Conservation (phyloP, 2,888 invertebrate species). For the Platycheirus rosarum region DNA sequence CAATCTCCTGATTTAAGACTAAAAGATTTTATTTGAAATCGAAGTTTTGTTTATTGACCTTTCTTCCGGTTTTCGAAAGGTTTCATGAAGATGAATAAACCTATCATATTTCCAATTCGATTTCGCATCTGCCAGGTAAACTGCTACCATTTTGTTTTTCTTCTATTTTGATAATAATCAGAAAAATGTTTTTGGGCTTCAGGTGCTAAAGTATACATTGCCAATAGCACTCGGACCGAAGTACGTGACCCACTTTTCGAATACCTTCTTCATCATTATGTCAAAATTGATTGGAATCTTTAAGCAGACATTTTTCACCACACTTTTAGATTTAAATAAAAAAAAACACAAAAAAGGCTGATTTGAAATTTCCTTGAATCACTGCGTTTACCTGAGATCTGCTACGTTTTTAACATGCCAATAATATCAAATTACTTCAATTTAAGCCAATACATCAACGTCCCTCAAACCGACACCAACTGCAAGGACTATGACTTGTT, state of each 20-base stretch:
- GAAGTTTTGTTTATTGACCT: no score
- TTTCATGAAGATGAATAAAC: no score
- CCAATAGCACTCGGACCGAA: neutral
- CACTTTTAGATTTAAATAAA: neutral
- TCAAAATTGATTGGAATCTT: conserved; percentile 26
- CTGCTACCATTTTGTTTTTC: no score
- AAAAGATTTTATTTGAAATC: no score
- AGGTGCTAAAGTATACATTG: conserved; percentile 24
- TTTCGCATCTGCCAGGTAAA: no score
- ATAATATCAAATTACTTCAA: conserved; percentile 34
- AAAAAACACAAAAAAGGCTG: neutral
- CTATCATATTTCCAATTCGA: no score
- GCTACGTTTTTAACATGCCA: conserved; percentile 23
- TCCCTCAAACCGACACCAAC: neutral
- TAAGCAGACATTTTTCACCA: conserved; percentile 10
- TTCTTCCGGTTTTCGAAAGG: no score
- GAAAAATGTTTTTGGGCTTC: neutral
- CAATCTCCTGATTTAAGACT: no score
- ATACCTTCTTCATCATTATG: conserved; percentile 14
- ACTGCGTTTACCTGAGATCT: conserved; percentile 15
- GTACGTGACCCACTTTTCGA: conserved; percentile 14
- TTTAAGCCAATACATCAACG: conserved; percentile 25
- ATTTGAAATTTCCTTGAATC: conserved; percentile 22
- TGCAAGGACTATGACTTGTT: neutral
- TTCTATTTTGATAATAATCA: neutral